Evolutionary conservation across 2,888 invertebrate genomes (phyloP).

Genomic region (Notocelia uddmanniana): DNA sequence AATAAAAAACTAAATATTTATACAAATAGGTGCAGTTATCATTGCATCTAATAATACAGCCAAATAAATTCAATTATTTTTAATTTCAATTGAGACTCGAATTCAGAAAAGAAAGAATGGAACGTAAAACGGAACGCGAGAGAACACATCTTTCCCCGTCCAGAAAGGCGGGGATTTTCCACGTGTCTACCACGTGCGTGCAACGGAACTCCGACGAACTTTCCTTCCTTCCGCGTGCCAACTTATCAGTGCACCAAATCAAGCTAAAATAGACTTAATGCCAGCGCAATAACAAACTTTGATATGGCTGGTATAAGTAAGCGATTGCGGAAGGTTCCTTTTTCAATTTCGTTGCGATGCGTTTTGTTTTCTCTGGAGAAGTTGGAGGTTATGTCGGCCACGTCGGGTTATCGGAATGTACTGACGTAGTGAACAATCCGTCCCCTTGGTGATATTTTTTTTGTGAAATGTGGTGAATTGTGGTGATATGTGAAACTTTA

Average conservation of each 20-base stretch:
- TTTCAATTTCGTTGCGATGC: constrained; percentile 18
- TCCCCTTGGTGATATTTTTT: too few species aligned
- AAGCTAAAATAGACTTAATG: constrained; percentile 1
- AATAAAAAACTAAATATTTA: too few species aligned
- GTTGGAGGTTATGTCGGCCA: background rate
- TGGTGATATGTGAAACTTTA: too few species aligned
- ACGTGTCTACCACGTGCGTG: constrained; percentile 77
- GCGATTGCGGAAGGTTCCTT: constrained; percentile 16
- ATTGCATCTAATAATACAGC: background rate
- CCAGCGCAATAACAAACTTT: background rate
- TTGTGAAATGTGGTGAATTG: too few species aligned
- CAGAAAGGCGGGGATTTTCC: constrained; percentile 71
- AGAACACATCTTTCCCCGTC: constrained; percentile 37
- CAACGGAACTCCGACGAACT: constrained; percentile 64
- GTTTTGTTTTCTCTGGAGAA: constrained; percentile 16
- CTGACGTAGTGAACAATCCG: too few species aligned
- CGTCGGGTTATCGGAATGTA: background rate
- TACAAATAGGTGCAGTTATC: too few species aligned
- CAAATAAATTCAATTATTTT: background rate
- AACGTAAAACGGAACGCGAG: constrained; percentile 37
- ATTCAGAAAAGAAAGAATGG: constrained; percentile 10
- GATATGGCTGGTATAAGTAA: background rate
- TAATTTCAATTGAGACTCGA: background rate
- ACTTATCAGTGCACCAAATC: constrained; percentile 4
- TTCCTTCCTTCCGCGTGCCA: constrained; percentile 28